phyloP scores from a whole-genome alignment of 2,113 vertebrate genomes.

The Emydura subglobosa region DNA sequence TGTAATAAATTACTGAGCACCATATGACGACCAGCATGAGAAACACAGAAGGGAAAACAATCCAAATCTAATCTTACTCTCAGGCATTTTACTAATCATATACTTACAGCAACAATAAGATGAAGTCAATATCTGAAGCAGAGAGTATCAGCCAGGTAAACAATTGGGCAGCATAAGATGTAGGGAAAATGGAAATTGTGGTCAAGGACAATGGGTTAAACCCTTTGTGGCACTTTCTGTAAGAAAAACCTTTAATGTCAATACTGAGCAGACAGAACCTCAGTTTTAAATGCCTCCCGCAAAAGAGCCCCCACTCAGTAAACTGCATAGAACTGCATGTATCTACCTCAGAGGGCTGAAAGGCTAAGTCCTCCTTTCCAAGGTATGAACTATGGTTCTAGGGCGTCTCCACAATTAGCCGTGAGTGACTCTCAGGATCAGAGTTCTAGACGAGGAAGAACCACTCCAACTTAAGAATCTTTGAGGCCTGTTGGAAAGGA shows the following conservation, averaged over 20 bases:
- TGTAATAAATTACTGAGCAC: background rate
- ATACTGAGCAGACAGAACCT: background rate
- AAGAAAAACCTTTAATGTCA: slow-evolving; percentile 4
- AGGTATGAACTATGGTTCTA: background rate
- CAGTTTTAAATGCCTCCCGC: slow-evolving; percentile 18
- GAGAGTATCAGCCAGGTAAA: background rate
- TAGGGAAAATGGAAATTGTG: background rate
- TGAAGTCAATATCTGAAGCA: background rate
- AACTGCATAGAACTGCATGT: slow-evolving; percentile 9
- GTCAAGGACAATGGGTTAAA: background rate
- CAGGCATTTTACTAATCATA: background rate
- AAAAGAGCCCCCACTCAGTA: background rate
- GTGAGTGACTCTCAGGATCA: background rate
- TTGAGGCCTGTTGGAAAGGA: background rate
- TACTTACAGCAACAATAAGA: background rate
- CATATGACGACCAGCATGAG: background rate
- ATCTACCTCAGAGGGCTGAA: background rate
- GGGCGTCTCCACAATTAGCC: background rate
- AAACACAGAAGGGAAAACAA: background rate
- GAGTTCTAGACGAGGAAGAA: background rate
- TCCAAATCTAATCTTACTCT: background rate
- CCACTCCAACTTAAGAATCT: background rate
- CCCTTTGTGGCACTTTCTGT: rapidly evolving
- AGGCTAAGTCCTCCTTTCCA: background rate
- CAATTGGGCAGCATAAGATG: background rate